Evolutionary conservation across 2,113 vertebrate genomes (phyloP), one percentile per base, ranked within the genome.

Genomic region (Rhombomys opimus): DNA sequence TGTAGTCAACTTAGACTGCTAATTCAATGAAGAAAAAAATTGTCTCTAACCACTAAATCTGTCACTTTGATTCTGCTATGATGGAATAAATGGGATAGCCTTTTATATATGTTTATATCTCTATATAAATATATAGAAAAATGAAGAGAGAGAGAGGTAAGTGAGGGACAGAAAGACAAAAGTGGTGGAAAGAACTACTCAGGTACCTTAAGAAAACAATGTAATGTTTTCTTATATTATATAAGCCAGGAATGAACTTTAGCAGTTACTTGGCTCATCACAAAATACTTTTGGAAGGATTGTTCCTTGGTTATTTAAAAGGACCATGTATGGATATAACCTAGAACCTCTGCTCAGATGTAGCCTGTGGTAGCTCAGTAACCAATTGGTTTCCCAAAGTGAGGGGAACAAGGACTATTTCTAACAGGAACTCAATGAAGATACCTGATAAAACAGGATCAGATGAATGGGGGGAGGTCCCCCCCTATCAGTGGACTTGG

Each of bases 201-300:
- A 75, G 23, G 6, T 65, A 94, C 72, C 76, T 92, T 68, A 86
- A 67, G 84, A 35, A 70, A 67, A 84, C 78, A 35, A 92, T n/a
- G 50, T 72, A 41, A 61, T 32, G 7, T 25, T 46, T 46, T 46
- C 46, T 46, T 46, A 46, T 46, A 46, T 46, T 46, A 46, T 46
- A 46, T 50, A 91, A 41, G 52, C 3, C 18, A 89, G 61, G 25
- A 59, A 67, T 86, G 3, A 89, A 25, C 7, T 90, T 77, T 52
- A 90, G 5, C 22, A 93, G 23, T 89, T 20, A 57, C 27, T n/a
- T 27, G 23, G 1, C 4, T n/a, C 54, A 18, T 70, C 25, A 54
- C 27, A 89, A 84, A 65, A 35, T 81, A 73, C 30, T 92, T 72
- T 77, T 50, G 86, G 7, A 82, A 32, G 67, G n/a, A 30, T 14